Conservation (phyloP, 2,113 vertebrate species). For the Neolamprologus devosi region DNA sequence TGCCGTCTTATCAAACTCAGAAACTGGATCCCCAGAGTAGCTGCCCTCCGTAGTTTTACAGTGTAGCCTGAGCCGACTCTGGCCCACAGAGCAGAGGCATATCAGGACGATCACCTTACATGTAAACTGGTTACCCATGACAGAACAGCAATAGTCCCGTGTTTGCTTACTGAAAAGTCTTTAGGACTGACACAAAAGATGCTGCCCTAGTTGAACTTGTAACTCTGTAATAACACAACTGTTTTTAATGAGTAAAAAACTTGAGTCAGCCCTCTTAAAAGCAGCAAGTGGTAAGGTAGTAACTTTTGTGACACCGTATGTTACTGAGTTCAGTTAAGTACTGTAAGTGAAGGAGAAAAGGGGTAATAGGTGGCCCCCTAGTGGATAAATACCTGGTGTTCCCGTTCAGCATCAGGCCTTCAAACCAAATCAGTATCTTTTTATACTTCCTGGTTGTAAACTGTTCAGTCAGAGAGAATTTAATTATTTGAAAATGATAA, state of each 20-base stretch:
- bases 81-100: slow-evolving; percentile 2
- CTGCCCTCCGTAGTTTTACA: slow-evolving; percentile 38
- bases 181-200: not conserved
- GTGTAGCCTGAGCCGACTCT: slow-evolving; percentile 42
- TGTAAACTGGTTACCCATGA: slow-evolving; percentile 35
- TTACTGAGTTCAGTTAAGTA: slow-evolving; percentile 1
- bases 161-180: slow-evolving; percentile 3
- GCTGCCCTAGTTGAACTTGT: not conserved
- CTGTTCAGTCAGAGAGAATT: not conserved
- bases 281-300: not conserved
- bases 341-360: not conserved
- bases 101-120: slow-evolving; percentile 38
- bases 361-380: slow-evolving; percentile 26
- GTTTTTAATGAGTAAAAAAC: slow-evolving; percentile 1
- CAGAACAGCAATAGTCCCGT: not conserved
- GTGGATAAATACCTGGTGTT: slow-evolving; percentile 2
- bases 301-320: not conserved
- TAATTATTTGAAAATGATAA: not conserved
- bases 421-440: not conserved
- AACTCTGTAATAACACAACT: not conserved
- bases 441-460: not conserved
- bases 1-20: slow-evolving; percentile 56
- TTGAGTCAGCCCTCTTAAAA: slow-evolving; percentile 8
- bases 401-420: not conserved
- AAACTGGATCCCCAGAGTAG: slow-evolving; percentile 44